phyloP scores from a whole-genome alignment of 1,140 invertebrate genomes.

The Temnothorax nylanderi region DNA sequence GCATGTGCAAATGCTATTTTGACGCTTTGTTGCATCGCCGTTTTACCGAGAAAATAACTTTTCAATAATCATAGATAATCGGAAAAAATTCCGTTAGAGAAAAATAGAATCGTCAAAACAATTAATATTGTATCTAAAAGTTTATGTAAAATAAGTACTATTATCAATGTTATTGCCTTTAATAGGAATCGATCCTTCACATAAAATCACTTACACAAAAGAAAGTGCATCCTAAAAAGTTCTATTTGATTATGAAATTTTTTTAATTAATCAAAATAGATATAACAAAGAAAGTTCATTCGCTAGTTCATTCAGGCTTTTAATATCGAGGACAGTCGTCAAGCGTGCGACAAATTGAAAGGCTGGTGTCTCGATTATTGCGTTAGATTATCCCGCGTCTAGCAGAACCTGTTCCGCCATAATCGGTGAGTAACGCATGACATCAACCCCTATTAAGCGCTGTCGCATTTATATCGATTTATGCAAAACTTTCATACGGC shows the following conservation, averaged over 20 bases:
- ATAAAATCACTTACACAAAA: neutral
- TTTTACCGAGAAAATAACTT: neutral
- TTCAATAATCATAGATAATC: neutral
- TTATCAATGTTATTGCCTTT: neutral
- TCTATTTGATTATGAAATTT: neutral
- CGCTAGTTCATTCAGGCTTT: constrained; percentile 13
- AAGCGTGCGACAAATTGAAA: constrained; percentile 42
- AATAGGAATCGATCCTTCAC: neutral
- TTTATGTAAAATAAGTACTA: neutral
- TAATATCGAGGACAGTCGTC: constrained; percentile 14
- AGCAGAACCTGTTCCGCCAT: constrained; percentile 58
- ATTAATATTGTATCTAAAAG: neutral
- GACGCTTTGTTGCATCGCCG: neutral
- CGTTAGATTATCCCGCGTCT: constrained; percentile 41
- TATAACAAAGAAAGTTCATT: neutral
- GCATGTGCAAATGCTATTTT: neutral
- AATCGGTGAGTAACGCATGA: constrained; percentile 65
- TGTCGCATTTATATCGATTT: constrained; percentile 26
- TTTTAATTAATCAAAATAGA: neutral
- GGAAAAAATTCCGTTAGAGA: neutral
- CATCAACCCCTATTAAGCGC: constrained; percentile 58
- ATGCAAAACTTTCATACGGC: constrained; percentile 43
- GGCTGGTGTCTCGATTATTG: constrained; percentile 37
- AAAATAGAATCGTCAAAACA: neutral
- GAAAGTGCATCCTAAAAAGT: neutral